Evolutionary conservation across 1,140 invertebrate genomes (phyloP), one percentile per base, ranked within the genome.

Genomic region (Triops longicaudatus): DNA sequence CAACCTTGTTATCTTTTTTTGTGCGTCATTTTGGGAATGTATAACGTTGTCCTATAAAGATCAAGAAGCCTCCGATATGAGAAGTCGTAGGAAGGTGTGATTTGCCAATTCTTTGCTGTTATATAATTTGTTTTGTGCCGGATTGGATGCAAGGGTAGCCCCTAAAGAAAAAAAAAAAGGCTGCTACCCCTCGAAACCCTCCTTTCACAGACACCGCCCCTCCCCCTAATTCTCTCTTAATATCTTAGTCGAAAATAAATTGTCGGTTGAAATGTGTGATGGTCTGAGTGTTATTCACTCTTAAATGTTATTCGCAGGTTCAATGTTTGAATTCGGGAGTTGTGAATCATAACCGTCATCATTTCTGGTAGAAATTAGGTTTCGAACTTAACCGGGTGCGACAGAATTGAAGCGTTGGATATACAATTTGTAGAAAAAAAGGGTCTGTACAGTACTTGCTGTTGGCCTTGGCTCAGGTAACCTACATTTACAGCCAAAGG

Each of bases 201-300:
- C 17, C 22, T 63, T 63, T 63, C 50, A 63, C 50, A 63, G 6
- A 63, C 50, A 63, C 50, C 17, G 17, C 50, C 50, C n/a, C 50
- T 22, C 50, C 50, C n/a, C 50, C 4, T 63, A 63, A 63, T 22
- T 63, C 14, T 63, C 50, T 63, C 50, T 63, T 63, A 17, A 37
- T 37, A 63, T 63, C 50, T 63, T 63, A 63, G 50, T 63, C 50
- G 50, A 63, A 37, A 37, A 63, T 63, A 63, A 63, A 63, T 63
- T 63, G 50, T 63, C 22, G 50, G 50, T n/a, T 63, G 50, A 63
- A 63, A 63, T 1, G 50, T 63, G n/a, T 63, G 4, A 14, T 6
- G 17, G 14, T 63, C 17, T 63, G 10, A 0, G 3, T 0, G 14
- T n/a, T 1, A n/a, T 63, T 63, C 43, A 44, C 17, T 44, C 14